Evolutionary conservation across 2,113 vertebrate species (phyloP).

Genomic region (Burhinus oedicnemus): DNA sequence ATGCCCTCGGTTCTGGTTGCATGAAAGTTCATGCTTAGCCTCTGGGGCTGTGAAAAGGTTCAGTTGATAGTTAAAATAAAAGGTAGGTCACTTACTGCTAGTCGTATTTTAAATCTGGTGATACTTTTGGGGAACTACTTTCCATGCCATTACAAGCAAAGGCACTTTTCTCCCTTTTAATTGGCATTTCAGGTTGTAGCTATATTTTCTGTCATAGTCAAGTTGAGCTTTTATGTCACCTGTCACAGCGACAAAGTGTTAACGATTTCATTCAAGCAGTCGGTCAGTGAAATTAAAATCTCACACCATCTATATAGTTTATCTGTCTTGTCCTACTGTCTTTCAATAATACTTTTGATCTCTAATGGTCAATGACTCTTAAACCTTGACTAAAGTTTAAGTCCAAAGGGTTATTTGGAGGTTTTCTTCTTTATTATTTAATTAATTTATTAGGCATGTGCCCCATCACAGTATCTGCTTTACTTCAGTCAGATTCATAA

Average conservation of each 20-base stretch:
- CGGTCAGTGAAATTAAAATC: neutral
- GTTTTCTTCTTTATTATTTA: neutral
- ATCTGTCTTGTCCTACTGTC: neutral
- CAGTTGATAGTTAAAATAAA: neutral
- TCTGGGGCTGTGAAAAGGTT: conserved; percentile 18
- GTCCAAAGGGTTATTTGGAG: neutral
- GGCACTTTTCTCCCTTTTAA: neutral
- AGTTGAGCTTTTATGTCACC: neutral
- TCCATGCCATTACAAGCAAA: neutral
- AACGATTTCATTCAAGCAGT: neutral
- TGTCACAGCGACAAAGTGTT: neutral
- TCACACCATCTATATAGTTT: neutral
- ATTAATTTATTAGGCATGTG: neutral
- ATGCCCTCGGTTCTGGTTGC: rapidly evolving
- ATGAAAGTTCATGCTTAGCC: neutral
- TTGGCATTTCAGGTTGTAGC: neutral
- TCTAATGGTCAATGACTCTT: neutral
- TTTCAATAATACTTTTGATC: neutral
- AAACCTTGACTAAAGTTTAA: neutral
- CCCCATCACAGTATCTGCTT: neutral
- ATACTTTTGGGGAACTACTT: neutral
- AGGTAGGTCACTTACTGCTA: neutral
- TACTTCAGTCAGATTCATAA: neutral
- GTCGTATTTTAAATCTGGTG: neutral
- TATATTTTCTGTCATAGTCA: neutral